These are phyloP conservation scores for Hipparchia semele DNA, from an alignment of 2,888 invertebrate genomes.

Conservation along the genomic window DNA sequence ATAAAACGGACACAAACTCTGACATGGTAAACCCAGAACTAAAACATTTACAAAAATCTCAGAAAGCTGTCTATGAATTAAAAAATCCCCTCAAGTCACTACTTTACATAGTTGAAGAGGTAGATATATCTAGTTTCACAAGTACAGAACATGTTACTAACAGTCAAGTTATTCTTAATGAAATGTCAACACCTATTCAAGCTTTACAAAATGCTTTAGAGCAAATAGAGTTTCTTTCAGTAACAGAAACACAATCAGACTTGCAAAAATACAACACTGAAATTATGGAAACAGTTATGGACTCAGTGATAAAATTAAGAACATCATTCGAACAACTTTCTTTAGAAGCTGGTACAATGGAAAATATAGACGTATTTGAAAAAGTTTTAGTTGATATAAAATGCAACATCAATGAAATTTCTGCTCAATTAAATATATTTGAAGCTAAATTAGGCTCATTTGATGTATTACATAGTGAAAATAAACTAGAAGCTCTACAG, in stretches of 20 bases:
- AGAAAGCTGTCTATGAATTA: conserved; percentile 70
- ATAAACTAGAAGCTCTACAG: conserved; percentile 71
- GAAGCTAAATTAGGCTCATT: conserved; percentile 65
- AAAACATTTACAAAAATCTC: conserved; percentile 69
- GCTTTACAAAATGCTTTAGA: conserved; percentile 75
- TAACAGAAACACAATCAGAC: conserved; percentile 74
- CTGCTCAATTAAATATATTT: conserved; percentile 56
- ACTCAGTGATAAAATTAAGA: conserved; percentile 85
- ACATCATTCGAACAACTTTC: conserved; percentile 81
- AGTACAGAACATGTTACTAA: conserved; percentile 54
- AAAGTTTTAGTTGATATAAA: conserved; percentile 60
- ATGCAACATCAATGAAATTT: conserved; percentile 64
- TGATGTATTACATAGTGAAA: conserved; percentile 71
- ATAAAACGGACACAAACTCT: conserved; percentile 62
- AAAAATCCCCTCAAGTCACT: conserved; percentile 66
- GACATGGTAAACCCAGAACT: conserved; percentile 59
- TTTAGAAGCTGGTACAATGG: conserved; percentile 53
- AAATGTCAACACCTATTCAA: conserved; percentile 77
- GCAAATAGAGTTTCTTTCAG: conserved; percentile 76
- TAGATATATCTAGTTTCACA: conserved; percentile 50
- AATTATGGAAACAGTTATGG: conserved; percentile 85
- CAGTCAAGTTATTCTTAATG: conserved; percentile 66
- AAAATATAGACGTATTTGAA: conserved; percentile 59
- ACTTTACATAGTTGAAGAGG: conserved; percentile 62
- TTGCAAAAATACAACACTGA: conserved; percentile 80